Evolutionary conservation across 2,888 invertebrate genomes (phyloP), one percentile per base, ranked within the genome.

Genomic region (Melieria crassipennis): DNA sequence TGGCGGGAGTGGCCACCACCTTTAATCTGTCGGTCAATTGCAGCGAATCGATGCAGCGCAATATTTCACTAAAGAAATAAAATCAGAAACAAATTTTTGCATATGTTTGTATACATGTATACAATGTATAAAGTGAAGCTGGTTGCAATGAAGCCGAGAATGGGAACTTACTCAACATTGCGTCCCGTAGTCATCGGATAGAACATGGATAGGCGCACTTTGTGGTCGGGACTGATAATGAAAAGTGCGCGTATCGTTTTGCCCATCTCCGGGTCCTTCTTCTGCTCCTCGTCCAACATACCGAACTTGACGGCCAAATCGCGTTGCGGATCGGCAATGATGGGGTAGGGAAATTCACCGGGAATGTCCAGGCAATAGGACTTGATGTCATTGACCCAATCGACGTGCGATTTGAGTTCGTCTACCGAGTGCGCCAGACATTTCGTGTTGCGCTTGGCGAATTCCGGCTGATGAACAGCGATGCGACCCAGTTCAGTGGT

Each of bases 151-250:
- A 52, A n/a, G 11, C 9, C 11, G 13, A 52, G 11, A 52, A 7
- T 13, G 16, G n/a, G 10, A n/a, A 50, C 52, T 64, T 42, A 94
- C 94, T 93, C 91, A 76, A 95, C 94, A 86, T 95, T 95, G 76
- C 96, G 89, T 56, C 96, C 96, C 42, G 94, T 94, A 4, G 94
- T 94, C 69, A 92, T 91, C 43, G 96, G 96, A 85, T 96, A 96
- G 71, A 92, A 89, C 90, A 96, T 93, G 65, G 93, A 91, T 48
- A 95, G 87, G 79, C 94, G 91, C 67, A 96, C 87, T 79, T 91
- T 92, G 83, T 92, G 92, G 80, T 93, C 92, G 4, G 95, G 94
- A 74, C 93, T 93, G 79, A 96, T 91, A 75, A 96, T 89, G 84
- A 94, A 95, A 16, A 96, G 89, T 76, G 94, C 90, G 30, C 94